phyloP scores from a whole-genome alignment of 2,797 vertebrate genomes.

The Gambelia wislizenii region DNA sequence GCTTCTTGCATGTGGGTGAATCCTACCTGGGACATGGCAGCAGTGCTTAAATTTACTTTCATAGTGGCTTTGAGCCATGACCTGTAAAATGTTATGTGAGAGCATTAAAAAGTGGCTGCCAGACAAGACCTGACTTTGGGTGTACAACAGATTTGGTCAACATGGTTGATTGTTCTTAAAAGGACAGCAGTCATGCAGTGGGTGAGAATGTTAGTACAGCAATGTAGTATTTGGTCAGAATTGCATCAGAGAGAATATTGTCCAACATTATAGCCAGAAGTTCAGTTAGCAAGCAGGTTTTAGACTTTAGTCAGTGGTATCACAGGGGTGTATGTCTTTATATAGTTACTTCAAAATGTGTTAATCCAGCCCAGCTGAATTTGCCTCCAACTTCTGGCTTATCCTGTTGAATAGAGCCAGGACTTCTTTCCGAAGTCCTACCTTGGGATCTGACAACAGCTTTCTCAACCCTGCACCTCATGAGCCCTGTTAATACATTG shows the following conservation, averaged over 20 bases:
- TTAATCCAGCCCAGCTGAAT: background rate
- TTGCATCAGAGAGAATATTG: background rate
- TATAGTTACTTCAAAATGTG: background rate
- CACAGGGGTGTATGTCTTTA: background rate
- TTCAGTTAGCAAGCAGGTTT: background rate
- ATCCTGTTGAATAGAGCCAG: background rate
- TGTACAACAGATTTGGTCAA: background rate
- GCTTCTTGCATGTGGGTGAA: background rate
- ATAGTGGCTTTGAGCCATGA: background rate
- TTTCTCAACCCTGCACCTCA: background rate
- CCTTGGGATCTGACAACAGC: background rate
- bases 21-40: background rate
- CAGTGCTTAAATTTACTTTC: background rate
- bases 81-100: background rate
- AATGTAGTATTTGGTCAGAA: background rate
- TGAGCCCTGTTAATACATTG: background rate
- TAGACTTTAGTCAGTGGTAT: background rate
- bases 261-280: background rate
- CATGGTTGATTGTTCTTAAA: background rate
- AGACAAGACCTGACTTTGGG: background rate
- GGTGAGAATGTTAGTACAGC: background rate
- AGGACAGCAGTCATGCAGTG: too few species aligned
- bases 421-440: background rate
- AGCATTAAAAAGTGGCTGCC: background rate
- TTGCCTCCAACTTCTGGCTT: background rate